These are phyloP conservation scores for Glaucopsyche alexis DNA, from an alignment of 2,888 invertebrate species.

Conservation along the genomic window DNA sequence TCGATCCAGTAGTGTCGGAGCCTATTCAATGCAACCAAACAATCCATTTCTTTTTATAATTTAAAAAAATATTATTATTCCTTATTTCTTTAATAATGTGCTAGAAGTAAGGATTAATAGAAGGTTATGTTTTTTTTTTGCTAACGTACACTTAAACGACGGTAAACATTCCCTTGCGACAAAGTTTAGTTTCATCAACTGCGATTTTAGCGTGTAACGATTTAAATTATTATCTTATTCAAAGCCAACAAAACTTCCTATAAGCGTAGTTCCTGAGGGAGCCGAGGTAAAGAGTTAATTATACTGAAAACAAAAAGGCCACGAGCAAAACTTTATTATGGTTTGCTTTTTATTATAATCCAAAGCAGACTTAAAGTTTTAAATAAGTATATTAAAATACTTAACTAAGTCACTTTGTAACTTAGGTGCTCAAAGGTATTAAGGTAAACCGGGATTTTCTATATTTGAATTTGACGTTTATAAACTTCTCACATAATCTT, in stretches of 20 bases:
- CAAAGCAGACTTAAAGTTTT: slow-evolving; percentile 1
- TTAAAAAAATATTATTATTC: too few relatives aligned
- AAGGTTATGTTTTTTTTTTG: too few relatives aligned
- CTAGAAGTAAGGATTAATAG: too few relatives aligned
- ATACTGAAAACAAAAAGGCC: background rate
- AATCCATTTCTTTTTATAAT: too few relatives aligned
- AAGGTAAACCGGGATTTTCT: background rate
- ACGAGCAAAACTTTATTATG: background rate
- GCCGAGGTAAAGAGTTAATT: background rate
- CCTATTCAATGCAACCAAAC: too few relatives aligned
- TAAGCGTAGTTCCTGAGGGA: background rate
- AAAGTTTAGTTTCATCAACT: too few relatives aligned
- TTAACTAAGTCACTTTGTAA: background rate
- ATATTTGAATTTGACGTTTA: background rate
- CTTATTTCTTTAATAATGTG: too few relatives aligned
- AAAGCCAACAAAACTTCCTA: background rate
- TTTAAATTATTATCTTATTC: background rate
- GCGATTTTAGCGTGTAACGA: background rate
- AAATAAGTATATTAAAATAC: background rate
- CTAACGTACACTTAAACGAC: too few relatives aligned
- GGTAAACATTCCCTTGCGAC: too few relatives aligned
- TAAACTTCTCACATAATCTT: background rate
- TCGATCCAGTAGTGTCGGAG: too few relatives aligned
- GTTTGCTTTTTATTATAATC: slow-evolving; percentile 8
- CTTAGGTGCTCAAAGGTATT: background rate